These are phyloP conservation scores for Drosophila nigrodunni DNA, from an alignment of 1,140 invertebrate genomes.

Conservation along the genomic window DNA sequence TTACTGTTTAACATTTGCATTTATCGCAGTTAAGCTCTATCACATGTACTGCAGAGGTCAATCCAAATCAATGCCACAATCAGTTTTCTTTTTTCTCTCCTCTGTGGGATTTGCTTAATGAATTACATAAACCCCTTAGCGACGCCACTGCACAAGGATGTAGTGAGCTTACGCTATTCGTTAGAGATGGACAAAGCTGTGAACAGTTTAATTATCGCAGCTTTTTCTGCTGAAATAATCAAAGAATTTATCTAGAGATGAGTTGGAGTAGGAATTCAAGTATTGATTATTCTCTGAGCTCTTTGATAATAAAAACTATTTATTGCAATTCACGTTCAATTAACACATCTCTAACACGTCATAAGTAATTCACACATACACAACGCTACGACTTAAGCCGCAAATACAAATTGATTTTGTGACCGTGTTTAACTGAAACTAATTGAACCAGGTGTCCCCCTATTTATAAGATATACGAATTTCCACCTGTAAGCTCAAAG, in stretches of 20 bases:
- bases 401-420: conserved; percentile 60
- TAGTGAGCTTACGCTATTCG: neutral
- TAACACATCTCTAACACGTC: neutral
- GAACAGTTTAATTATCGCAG: neutral
- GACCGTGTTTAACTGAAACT: conserved; percentile 63
- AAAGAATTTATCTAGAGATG: too few relatives aligned
- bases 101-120: conserved; percentile 7
- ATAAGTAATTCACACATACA: conserved; percentile 15
- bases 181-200: neutral
- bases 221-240: too few relatives aligned
- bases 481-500: neutral
- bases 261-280: too few relatives aligned
- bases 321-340: too few relatives aligned
- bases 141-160: conserved; percentile 1
- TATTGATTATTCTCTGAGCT: too few relatives aligned
- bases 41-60: conserved; percentile 17
- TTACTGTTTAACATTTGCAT: conserved; percentile 16
- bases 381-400: conserved; percentile 46
- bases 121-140: conserved; percentile 5
- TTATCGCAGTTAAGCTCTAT: conserved; percentile 1
- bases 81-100: neutral
- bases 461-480: conserved; percentile 22
- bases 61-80: conserved; percentile 30
- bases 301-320: too few relatives aligned
- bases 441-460: conserved; percentile 50